Conservation (phyloP, 2,888 invertebrate species). For the Chironomus riparius region DNA sequence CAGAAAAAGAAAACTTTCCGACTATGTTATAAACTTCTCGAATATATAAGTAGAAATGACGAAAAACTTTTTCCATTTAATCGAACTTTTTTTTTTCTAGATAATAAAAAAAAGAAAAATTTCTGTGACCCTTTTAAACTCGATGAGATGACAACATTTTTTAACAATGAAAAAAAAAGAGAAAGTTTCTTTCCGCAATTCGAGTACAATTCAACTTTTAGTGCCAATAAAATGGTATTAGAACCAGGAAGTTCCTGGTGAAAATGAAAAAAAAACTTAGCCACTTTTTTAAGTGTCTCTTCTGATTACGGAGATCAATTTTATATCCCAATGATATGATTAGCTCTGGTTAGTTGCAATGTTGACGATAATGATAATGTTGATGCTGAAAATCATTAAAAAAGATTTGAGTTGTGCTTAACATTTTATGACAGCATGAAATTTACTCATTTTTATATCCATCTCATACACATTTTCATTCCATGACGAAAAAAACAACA, state of each 20-base stretch:
- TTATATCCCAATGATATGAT: background rate
- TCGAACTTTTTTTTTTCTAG: background rate
- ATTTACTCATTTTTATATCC: background rate
- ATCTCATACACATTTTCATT: background rate
- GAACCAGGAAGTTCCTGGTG: no score
- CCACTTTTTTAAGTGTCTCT: background rate
- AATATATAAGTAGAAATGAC: no score
- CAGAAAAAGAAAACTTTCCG: no score
- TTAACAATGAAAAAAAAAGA: background rate
- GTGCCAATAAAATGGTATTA: no score
- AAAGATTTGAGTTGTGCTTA: no score
- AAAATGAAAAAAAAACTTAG: background rate
- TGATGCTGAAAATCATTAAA: no score
- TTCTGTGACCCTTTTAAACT: conserved; percentile 5
- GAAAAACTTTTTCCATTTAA: background rate
- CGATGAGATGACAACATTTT: background rate
- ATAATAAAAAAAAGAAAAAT: background rate
- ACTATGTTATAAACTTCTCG: no score
- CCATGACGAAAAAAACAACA: background rate
- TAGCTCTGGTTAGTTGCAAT: no score
- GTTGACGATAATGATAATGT: no score
- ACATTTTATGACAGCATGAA: background rate
- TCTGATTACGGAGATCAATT: background rate
- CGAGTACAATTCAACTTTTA: no score
- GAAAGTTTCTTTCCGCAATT: background rate